phyloP scores from a whole-genome alignment of 2,797 vertebrate species.

The Chelidonichthys spinosus region DNA sequence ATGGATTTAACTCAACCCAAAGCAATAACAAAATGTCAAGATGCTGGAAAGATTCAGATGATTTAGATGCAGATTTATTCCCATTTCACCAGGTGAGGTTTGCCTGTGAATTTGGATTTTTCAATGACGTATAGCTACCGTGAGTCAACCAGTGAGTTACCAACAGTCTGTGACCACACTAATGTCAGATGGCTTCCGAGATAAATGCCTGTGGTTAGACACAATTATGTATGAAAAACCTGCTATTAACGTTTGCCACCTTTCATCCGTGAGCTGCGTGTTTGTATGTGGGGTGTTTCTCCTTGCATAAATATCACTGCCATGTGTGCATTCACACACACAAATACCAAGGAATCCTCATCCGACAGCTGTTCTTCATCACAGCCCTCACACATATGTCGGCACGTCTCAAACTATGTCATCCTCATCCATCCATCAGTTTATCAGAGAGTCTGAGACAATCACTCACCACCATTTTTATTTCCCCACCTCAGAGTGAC shows the following conservation, averaged over 20 bases:
- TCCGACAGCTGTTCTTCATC: slow-evolving; percentile 43
- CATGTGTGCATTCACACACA: slow-evolving; percentile 15
- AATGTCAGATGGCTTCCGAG: slow-evolving; percentile 46
- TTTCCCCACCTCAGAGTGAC: slow-evolving; percentile 11
- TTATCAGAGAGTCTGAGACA: slow-evolving; percentile 5
- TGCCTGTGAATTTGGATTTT: slow-evolving; percentile 8
- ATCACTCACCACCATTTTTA: slow-evolving; percentile 22
- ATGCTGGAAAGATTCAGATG: neutral
- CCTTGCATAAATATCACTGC: slow-evolving; percentile 42
- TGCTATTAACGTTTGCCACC: slow-evolving; percentile 55
- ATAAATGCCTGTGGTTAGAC: slow-evolving; percentile 53
- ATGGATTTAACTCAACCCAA: neutral
- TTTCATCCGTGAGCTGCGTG: slow-evolving; percentile 49
- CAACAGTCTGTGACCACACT: slow-evolving; percentile 43
- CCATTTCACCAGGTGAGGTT: neutral
- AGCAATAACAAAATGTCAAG: slow-evolving; percentile 1
- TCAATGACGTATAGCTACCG: slow-evolving; percentile 9
- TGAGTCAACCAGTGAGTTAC: slow-evolving; percentile 41
- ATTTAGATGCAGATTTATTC: neutral
- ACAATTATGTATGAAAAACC: slow-evolving; percentile 49
- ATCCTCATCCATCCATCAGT: slow-evolving; percentile 14
- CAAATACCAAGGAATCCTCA: slow-evolving; percentile 33
- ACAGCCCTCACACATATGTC: slow-evolving; percentile 23
- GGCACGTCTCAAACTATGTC: slow-evolving; percentile 21
- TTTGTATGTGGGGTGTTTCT: slow-evolving; percentile 40